These are phyloP conservation scores for Nycteola revayana DNA, from an alignment of 2,888 invertebrate species.

Conservation along the genomic window DNA sequence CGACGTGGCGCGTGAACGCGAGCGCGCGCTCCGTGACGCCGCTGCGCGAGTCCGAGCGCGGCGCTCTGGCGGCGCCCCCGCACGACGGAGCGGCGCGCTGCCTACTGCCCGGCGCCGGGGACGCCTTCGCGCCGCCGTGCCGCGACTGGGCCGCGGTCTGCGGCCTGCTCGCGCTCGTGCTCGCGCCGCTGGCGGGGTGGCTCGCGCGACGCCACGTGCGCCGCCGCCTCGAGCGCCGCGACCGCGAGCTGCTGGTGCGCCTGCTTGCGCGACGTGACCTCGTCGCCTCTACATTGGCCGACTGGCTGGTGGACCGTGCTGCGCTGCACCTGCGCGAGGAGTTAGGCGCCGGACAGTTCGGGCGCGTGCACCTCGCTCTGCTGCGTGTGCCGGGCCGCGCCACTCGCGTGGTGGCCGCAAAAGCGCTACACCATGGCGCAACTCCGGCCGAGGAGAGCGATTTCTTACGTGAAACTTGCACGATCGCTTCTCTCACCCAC, in stretches of 20 bases:
- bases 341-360: constrained; percentile 56
- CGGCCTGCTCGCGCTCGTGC: constrained; percentile 31
- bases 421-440: constrained; percentile 90
- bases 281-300: constrained; percentile 28
- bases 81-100: constrained; percentile 26
- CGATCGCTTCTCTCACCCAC: constrained; percentile 93
- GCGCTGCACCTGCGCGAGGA: constrained; percentile 40
- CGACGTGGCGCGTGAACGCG: constrained; percentile 17
- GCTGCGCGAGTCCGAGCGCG: background rate
- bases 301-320: constrained; percentile 37
- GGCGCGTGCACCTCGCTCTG: constrained; percentile 50
- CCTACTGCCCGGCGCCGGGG: constrained; percentile 10
- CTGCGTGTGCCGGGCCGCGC: constrained; percentile 36
- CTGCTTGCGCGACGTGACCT: constrained; percentile 37
- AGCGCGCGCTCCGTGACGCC: constrained; percentile 1
- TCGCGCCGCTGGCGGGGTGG: constrained; percentile 7
- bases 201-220: constrained; percentile 17
- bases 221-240: constrained; percentile 27
- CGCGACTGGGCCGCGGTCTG: constrained; percentile 55
- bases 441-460: constrained; percentile 88
- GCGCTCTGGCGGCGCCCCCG: constrained; percentile 6
- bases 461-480: constrained; percentile 90
- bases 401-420: constrained; percentile 88
- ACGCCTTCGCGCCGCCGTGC: constrained; percentile 83
- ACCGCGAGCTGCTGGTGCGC: constrained; percentile 18